Conservation (phyloP, 2,888 invertebrate genomes). For the Anticlea derivata region DNA sequence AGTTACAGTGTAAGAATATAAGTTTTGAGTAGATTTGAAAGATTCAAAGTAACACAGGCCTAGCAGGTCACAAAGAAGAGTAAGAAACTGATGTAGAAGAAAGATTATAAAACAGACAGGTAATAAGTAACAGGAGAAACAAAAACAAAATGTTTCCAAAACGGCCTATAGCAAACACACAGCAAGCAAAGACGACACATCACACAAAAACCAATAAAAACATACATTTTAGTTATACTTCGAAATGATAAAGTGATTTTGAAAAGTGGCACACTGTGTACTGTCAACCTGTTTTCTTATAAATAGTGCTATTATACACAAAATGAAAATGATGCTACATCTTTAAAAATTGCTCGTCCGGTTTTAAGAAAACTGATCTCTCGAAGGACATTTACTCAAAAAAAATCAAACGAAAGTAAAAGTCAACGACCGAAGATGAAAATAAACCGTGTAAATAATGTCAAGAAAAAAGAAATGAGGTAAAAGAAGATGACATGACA, state of each 20-base stretch:
- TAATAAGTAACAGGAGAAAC: conserved; percentile 52
- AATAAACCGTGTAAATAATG: conserved; percentile 65
- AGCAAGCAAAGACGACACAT: conserved; percentile 78
- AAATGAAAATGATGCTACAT: conserved; percentile 68
- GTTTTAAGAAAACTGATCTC: conserved; percentile 82
- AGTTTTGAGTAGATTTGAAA: conserved; percentile 30
- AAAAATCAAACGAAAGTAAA: conserved; percentile 52
- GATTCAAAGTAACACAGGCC: conserved; percentile 31
- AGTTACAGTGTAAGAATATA: conserved; percentile 30
- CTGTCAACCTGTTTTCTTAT: conserved; percentile 61
- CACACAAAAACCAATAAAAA: conserved; percentile 72
- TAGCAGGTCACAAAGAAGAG: conserved; percentile 42
- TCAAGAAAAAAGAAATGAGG: conserved; percentile 67
- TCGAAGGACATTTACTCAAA: conserved; percentile 81
- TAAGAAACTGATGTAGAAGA: conserved; percentile 60
- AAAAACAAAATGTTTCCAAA: conserved; percentile 75
- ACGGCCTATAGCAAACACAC: conserved; percentile 84
- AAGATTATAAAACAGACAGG: conserved; percentile 60
- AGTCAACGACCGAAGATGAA: conserved; percentile 41
- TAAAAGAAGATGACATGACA: conserved; percentile 72
- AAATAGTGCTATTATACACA: conserved; percentile 64
- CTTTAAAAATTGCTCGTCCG: conserved; percentile 60
- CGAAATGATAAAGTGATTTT: conserved; percentile 64
- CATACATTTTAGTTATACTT: conserved; percentile 58
- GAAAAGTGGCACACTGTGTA: conserved; percentile 66